These are phyloP conservation scores for Campaea margaritaria DNA, from an alignment of 2,888 invertebrate genomes.

Conservation along the genomic window DNA sequence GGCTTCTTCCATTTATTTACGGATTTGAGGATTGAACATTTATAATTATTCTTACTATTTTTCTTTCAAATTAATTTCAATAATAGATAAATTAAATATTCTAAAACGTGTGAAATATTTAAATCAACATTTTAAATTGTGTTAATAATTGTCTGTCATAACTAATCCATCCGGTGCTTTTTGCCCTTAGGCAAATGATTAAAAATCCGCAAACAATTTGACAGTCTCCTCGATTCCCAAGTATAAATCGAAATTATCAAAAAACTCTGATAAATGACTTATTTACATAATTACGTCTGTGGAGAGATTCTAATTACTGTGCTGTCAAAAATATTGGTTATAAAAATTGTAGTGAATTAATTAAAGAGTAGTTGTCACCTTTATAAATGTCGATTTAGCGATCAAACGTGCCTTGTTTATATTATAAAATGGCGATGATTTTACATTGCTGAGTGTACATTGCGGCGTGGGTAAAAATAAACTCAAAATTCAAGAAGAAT, in stretches of 20 bases:
- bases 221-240: no score
- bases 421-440: conserved; percentile 3
- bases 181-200: conserved; percentile 4
- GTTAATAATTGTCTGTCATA: conserved; percentile 3
- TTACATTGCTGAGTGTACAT: conserved; percentile 32
- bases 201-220: no score
- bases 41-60: no score
- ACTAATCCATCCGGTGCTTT: conserved; percentile 8
- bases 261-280: conserved; percentile 39
- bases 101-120: no score
- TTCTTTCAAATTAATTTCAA: no score
- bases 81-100: no score
- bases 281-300: conserved; percentile 38
- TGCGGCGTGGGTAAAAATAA: conserved; percentile 21
- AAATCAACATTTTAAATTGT: background rate
- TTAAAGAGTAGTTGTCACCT: conserved; percentile 54
- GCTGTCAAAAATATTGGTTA: conserved; percentile 44
- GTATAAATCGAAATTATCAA: conserved; percentile 22
- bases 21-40: no score
- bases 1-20: no score
- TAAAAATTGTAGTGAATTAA: conserved; percentile 55
- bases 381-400: conserved; percentile 25
- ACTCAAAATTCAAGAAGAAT: no score
- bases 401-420: conserved; percentile 4
- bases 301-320: conserved; percentile 35